These are phyloP conservation scores for Limnephilus rhombicus DNA, from an alignment of 2,888 invertebrate genomes.

Conservation along the genomic window DNA sequence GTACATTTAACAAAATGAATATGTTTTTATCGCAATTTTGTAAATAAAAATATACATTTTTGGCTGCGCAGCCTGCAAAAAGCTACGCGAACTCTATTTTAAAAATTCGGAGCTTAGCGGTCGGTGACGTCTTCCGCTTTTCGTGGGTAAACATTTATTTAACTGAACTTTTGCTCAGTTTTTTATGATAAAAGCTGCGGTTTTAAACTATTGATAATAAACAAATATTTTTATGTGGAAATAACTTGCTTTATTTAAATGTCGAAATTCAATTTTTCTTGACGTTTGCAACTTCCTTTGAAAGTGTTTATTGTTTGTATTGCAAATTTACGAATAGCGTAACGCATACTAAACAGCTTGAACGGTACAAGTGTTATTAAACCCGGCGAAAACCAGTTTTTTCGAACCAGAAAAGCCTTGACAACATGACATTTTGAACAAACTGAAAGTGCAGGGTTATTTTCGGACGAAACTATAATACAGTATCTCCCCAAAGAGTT, in stretches of 20 bases:
- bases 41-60: too few species aligned
- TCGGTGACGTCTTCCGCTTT: background rate
- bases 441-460: conserved; percentile 1
- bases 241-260: background rate
- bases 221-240: background rate
- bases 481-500: background rate
- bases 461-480: background rate
- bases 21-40: too few species aligned
- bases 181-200: background rate
- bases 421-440: background rate
- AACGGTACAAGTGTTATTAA: background rate
- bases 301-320: background rate
- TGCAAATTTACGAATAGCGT: background rate
- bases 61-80: background rate
- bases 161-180: background rate
- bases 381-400: conserved; percentile 1
- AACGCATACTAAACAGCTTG: background rate
- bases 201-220: background rate
- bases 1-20: too few species aligned
- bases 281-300: background rate
- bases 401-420: conserved; percentile 1
- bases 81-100: background rate
- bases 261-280: background rate
- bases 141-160: background rate
- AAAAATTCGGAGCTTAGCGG: background rate